Conservation (phyloP, 2,888 invertebrate genomes). For the Ophion costatus region DNA sequence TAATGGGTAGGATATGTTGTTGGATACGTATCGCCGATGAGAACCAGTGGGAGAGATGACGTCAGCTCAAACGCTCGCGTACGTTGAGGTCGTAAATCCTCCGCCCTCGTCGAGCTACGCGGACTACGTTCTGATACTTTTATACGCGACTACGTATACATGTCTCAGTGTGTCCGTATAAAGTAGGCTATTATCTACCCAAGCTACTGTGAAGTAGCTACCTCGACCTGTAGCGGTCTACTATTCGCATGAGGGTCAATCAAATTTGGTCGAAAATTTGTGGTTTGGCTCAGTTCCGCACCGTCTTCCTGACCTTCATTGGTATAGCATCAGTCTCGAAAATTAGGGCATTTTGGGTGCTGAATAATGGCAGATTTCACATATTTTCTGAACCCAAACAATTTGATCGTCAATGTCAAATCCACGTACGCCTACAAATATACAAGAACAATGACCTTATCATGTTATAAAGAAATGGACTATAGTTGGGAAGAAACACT, state of each 20-base stretch:
- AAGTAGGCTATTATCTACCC: background rate
- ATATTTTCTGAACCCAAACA: background rate
- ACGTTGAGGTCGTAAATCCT: slow-evolving; percentile 60
- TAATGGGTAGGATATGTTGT: slow-evolving; percentile 21
- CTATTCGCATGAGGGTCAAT: background rate
- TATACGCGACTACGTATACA: background rate
- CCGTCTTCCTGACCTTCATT: background rate
- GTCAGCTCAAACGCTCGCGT: slow-evolving; percentile 53
- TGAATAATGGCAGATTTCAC: background rate
- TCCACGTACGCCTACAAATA: too few species aligned
- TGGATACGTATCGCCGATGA: slow-evolving; percentile 27
- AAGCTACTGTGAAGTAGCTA: background rate
- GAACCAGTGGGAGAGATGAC: slow-evolving; percentile 41
- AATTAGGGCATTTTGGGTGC: background rate
- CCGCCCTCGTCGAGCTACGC: slow-evolving; percentile 35
- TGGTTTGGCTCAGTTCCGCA: background rate
- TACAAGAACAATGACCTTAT: too few species aligned
- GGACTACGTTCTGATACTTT: slow-evolving; percentile 24
- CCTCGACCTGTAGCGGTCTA: background rate
- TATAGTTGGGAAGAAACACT: too few species aligned
- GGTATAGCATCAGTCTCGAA: background rate
- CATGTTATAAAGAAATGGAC: too few species aligned
- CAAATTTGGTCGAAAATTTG: background rate
- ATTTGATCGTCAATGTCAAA: background rate
- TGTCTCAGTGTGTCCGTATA: background rate